Percentiles rank a stretch among this genome's conserved stretches.
These are phyloP conservation scores for Ornithoptera alexandrae DNA, from an alignment of 2,888 invertebrate species.

Conservation along the genomic window DNA sequence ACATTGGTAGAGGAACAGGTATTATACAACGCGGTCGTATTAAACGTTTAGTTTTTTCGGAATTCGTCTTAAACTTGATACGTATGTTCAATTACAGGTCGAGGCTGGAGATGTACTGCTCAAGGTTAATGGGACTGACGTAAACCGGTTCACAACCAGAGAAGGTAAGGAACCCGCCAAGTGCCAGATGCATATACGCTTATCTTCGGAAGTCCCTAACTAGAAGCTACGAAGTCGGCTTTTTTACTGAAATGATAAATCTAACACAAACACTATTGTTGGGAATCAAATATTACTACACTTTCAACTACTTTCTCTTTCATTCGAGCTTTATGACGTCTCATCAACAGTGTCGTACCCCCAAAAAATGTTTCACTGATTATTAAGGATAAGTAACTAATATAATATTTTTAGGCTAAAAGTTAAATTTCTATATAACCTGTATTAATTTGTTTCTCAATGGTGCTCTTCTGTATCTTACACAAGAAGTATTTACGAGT, in stretches of 20 bases:
- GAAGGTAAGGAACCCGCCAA: constrained; percentile 86
- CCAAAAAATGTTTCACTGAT: neutral
- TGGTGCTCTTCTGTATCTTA: neutral
- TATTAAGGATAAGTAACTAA: neutral
- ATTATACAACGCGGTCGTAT: neutral
- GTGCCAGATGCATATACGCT: constrained; percentile 60
- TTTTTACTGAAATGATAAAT: too few relatives aligned
- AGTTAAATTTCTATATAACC: too few relatives aligned
- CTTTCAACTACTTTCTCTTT: neutral
- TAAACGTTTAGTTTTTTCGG: constrained; percentile 18
- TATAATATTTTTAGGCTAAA: too few relatives aligned
- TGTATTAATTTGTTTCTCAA: neutral
- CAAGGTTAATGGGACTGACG: constrained; percentile 96
- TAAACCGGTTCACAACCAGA: constrained; percentile 94
- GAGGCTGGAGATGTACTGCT: constrained; percentile 96
- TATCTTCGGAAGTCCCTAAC: constrained; percentile 43
- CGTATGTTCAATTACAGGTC: constrained; percentile 83
- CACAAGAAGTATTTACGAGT: neutral
- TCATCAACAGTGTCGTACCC: neutral
- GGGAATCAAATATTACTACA: neutral
- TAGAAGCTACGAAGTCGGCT: neutral
- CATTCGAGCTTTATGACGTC: neutral
- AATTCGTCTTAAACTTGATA: constrained; percentile 29
- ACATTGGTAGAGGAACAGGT: neutral
- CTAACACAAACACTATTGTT: neutral